Evolutionary conservation across 2,888 invertebrate genomes (phyloP).

Genomic region (Zelleria hepariella): DNA sequence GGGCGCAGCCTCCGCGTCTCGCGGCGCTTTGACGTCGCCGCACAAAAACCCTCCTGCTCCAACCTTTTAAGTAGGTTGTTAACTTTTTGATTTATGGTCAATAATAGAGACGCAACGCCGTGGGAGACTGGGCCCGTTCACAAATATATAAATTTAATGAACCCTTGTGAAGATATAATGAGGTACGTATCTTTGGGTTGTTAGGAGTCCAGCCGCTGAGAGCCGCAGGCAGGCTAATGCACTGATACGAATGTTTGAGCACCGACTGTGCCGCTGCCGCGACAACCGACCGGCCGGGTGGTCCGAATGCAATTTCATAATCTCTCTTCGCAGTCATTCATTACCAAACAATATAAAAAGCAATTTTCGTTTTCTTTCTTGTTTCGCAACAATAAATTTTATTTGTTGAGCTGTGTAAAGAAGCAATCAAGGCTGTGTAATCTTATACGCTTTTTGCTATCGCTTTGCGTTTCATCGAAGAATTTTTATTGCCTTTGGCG

Average conservation of each 20-base stretch:
- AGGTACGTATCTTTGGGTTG: slow-evolving; percentile 23
- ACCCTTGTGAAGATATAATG: slow-evolving; percentile 61
- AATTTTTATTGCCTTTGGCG: slow-evolving; percentile 7
- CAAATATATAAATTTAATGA: slow-evolving; percentile 64
- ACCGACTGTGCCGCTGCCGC: background rate
- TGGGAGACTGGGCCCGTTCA: slow-evolving; percentile 66
- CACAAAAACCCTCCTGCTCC: slow-evolving; percentile 64
- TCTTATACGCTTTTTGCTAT: slow-evolving; percentile 3
- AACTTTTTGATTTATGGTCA: slow-evolving; percentile 72
- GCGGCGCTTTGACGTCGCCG: slow-evolving; percentile 60
- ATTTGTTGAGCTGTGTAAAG: slow-evolving; percentile 6
- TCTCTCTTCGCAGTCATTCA: slow-evolving; percentile 17
- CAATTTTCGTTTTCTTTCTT: slow-evolving; percentile 11
- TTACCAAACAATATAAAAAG: slow-evolving; percentile 19
- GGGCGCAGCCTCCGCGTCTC: slow-evolving; percentile 28
- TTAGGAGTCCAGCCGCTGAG: background rate
- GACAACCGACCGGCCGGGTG: slow-evolving; percentile 34
- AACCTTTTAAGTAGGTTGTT: slow-evolving; percentile 72
- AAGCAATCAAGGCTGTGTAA: slow-evolving; percentile 4
- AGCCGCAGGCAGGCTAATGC: slow-evolving; percentile 1
- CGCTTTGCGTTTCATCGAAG: slow-evolving; percentile 1
- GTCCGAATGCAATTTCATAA: slow-evolving; percentile 35
- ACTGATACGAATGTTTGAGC: background rate
- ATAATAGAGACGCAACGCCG: slow-evolving; percentile 71
- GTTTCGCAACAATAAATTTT: slow-evolving; percentile 6